Percentiles rank a stretch among this genome's conserved stretches.
These are phyloP conservation scores for Ips typographus DNA, from an alignment of 1,140 invertebrate species.

Conservation along the genomic window DNA sequence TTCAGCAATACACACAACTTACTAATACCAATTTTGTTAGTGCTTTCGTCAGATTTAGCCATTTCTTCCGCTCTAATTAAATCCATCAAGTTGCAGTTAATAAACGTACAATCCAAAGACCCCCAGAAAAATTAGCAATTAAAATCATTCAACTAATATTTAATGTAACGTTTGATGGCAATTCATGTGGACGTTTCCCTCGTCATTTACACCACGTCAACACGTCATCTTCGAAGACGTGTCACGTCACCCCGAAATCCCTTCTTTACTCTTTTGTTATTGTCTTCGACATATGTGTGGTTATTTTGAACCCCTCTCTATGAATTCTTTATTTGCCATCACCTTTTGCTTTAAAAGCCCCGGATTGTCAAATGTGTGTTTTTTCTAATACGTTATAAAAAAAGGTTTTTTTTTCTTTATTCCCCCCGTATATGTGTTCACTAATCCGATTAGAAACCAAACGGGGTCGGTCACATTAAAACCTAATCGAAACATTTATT, in stretches of 20 bases:
- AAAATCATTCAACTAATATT: neutral
- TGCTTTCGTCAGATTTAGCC: too few species aligned
- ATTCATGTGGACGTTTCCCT: neutral
- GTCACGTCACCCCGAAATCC: constrained; percentile 19
- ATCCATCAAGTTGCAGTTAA: too few species aligned
- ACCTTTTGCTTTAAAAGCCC: constrained; percentile 17
- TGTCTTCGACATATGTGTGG: constrained; percentile 11
- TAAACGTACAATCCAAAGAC: too few species aligned
- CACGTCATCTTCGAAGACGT: constrained; percentile 22
- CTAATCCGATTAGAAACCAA: constrained; percentile 40
- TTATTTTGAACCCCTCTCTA: constrained; percentile 28
- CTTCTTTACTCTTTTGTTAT: constrained; percentile 4
- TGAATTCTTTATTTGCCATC: constrained; percentile 30
- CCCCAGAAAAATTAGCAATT: too few species aligned
- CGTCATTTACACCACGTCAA: constrained; percentile 23
- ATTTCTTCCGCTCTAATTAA: too few species aligned
- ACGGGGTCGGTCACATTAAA: constrained; percentile 38
- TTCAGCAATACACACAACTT: too few species aligned
- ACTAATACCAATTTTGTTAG: too few species aligned
- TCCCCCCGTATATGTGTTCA: constrained; percentile 6
- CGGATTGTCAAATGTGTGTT: constrained; percentile 27
- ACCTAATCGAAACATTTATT: constrained; percentile 42
- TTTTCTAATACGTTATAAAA: neutral
- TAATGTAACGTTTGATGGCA: too few species aligned
- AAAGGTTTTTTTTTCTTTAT: constrained; percentile 10